Evolutionary conservation across 2,113 vertebrate species (phyloP).

Genomic region (Pollimyrus isidori): DNA sequence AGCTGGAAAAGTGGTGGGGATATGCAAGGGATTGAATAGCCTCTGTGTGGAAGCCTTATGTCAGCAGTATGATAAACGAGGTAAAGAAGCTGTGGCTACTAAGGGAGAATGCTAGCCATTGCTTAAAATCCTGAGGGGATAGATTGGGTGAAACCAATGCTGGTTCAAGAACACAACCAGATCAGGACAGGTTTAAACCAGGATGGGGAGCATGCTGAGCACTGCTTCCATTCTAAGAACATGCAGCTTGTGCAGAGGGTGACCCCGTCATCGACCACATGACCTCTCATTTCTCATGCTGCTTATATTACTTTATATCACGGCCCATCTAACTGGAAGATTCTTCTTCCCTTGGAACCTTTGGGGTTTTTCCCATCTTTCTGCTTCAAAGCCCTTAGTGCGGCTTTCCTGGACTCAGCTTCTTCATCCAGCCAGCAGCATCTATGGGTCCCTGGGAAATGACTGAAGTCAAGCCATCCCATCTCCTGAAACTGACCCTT

Average conservation of each 20-base stretch:
- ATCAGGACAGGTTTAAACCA: not conserved
- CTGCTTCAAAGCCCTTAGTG: not conserved
- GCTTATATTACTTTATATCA: not conserved
- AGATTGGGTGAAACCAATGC: not conserved
- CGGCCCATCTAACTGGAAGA: not conserved
- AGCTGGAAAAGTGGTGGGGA: not conserved
- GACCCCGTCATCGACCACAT: not conserved
- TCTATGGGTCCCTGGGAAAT: not conserved
- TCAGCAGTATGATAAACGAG: not conserved
- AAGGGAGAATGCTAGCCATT: not conserved
- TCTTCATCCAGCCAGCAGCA: not conserved
- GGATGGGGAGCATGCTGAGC: not conserved
- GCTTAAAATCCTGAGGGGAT: not conserved
- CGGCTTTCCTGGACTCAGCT: not conserved
- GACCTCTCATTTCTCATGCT: not conserved
- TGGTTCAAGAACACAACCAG: not conserved
- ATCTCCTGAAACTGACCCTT: not conserved
- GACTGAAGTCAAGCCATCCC: not conserved
- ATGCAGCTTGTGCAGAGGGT: not conserved
- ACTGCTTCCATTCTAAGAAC: not conserved
- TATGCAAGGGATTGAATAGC: not conserved
- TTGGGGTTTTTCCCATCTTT: not conserved
- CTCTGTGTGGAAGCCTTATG: not conserved
- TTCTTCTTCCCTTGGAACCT: not conserved
- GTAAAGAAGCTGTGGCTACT: not conserved